Evolutionary conservation across 2,113 vertebrate species (phyloP).

Genomic region (Chelonoidis abingdonii): DNA sequence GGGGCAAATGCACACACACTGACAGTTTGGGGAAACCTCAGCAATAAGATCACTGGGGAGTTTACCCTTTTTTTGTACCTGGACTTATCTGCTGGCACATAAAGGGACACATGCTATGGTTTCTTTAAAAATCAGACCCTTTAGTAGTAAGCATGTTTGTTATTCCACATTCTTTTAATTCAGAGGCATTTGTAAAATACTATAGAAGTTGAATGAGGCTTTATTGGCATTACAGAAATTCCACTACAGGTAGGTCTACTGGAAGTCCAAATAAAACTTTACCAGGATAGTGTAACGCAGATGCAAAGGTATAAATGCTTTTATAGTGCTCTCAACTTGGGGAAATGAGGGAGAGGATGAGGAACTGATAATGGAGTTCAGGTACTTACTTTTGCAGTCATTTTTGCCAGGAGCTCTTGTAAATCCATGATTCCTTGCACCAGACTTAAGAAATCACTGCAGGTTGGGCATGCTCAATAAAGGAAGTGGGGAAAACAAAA

Average conservation of each 20-base stretch:
- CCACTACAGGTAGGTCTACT: neutral
- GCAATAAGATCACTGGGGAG: neutral
- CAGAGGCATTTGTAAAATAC: neutral
- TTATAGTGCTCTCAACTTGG: neutral
- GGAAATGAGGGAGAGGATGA: slow-evolving; percentile 12
- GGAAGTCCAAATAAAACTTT: neutral
- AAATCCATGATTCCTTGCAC: slow-evolving; percentile 99
- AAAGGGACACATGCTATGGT: neutral
- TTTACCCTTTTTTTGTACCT: slow-evolving; percentile 3
- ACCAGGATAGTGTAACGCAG: slow-evolving; percentile 6
- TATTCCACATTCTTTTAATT: neutral
- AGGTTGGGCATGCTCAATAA: slow-evolving; percentile 95
- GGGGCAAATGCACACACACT: neutral
- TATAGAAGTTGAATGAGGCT: neutral
- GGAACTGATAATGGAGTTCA: slow-evolving; percentile 10
- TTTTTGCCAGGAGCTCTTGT: slow-evolving; percentile 96
- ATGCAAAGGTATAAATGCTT: slow-evolving; percentile 41
- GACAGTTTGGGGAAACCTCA: neutral
- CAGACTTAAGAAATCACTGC: slow-evolving; percentile 97
- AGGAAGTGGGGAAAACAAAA: slow-evolving; percentile 69
- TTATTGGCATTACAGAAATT: neutral
- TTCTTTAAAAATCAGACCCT: neutral
- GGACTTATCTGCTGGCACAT: neutral
- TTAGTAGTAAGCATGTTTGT: neutral
- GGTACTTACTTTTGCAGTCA: slow-evolving; percentile 94